Conservation (phyloP, 2,113 vertebrate species). For the Oryzias melastigma region DNA sequence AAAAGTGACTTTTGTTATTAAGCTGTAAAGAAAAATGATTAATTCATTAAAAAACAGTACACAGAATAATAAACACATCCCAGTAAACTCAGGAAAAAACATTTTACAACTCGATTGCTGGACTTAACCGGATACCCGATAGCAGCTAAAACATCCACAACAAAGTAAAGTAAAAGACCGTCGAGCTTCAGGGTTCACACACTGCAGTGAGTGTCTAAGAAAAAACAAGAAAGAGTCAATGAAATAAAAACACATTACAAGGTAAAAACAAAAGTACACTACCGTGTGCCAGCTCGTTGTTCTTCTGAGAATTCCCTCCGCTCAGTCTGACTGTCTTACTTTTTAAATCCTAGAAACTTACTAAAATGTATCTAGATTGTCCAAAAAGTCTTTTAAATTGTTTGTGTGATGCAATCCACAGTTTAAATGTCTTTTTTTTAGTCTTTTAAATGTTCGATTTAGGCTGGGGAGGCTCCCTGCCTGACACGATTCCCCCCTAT, state of each 20-base stretch:
- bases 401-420: conserved; percentile 85
- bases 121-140: conserved; percentile 52
- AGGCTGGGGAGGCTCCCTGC: conserved; percentile 90
- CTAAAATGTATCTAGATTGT: conserved; percentile 62
- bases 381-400: conserved; percentile 85
- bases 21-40: conserved; percentile 50
- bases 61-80: conserved; percentile 67
- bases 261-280: conserved; percentile 76
- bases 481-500: conserved; percentile 89
- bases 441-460: conserved; percentile 94
- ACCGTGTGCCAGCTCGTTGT: conserved; percentile 82
- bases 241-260: conserved; percentile 72
- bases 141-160: conserved; percentile 18
- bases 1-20: conserved; percentile 10
- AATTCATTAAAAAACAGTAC: conserved; percentile 64
- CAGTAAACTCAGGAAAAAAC: conserved; percentile 65
- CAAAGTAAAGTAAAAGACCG: conserved; percentile 22
- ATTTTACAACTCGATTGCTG: conserved; percentile 72
- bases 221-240: conserved; percentile 70
- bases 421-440: conserved; percentile 81
- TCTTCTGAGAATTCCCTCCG: conserved; percentile 79
- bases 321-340: conserved; percentile 78
- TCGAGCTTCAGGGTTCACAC: conserved; percentile 47
- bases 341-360: conserved; percentile 80
- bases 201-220: conserved; percentile 72